A percentile compares a stretch with the other conserved stretches of the same genome.
These are phyloP conservation scores for Anser cygnoides DNA, from an alignment of 2,113 vertebrate genomes.

Conservation along the genomic window DNA sequence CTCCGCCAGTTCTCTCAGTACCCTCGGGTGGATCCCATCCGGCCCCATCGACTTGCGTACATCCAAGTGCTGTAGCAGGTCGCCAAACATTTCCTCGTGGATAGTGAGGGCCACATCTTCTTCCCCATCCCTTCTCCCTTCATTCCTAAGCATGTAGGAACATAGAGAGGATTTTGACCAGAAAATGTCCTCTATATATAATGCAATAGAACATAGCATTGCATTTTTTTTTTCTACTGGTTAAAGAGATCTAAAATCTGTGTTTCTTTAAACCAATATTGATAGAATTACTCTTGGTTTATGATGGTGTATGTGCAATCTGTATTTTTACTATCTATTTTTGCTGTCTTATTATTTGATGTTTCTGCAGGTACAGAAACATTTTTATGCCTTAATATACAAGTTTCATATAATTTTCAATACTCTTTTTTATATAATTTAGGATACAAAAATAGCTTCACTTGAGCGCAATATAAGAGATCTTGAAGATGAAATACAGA, in stretches of 20 bases:
- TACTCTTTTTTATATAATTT: conserved; percentile 57
- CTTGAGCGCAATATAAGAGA: conserved; percentile 97
- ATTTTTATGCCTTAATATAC: background rate
- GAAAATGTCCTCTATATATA: background rate
- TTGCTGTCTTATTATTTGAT: background rate
- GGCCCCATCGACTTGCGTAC: too few relatives aligned
- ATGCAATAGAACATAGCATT: background rate
- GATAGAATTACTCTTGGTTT: background rate
- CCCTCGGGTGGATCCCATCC: too few relatives aligned
- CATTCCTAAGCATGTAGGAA: background rate
- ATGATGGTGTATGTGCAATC: background rate
- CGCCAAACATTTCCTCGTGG: too few relatives aligned
- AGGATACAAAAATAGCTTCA: conserved; percentile 99
- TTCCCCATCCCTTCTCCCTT: background rate
- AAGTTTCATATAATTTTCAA: background rate
- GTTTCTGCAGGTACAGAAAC: background rate
- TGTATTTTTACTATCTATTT: background rate
- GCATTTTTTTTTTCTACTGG: background rate
- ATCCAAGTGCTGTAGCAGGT: too few relatives aligned
- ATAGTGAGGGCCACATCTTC: too few relatives aligned
- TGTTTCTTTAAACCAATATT: background rate
- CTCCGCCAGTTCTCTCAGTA: too few relatives aligned
- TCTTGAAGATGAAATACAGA: conserved; percentile 99
- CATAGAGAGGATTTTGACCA: background rate
- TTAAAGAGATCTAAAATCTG: background rate